Conservation (phyloP, 2,797 vertebrate genomes). For the Sciurus vulgaris region DNA sequence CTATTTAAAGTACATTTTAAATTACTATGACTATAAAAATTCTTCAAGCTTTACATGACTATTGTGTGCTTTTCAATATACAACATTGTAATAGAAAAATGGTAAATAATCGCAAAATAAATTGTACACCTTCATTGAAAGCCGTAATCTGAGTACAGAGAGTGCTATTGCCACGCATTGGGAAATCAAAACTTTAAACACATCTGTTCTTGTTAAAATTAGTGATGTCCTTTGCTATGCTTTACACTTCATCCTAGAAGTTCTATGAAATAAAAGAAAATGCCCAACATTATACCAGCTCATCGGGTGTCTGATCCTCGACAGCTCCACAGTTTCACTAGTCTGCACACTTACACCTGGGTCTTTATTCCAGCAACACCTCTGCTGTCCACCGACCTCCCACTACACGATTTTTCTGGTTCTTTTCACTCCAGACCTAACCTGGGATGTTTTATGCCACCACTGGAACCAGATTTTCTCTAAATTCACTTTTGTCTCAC, state of each 20-base stretch:
- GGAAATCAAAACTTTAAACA: background rate
- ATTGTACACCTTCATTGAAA: background rate
- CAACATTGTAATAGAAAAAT: background rate
- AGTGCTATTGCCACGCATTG: background rate
- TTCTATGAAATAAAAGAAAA: background rate
- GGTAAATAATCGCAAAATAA: background rate
- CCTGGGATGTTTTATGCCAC: background rate
- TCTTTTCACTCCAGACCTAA: background rate
- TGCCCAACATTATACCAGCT: background rate
- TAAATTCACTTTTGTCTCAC: background rate
- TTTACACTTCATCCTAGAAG: background rate
- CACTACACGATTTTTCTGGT: background rate
- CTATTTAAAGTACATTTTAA: background rate
- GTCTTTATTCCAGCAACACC: background rate
- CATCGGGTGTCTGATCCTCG: background rate
- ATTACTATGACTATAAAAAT: background rate
- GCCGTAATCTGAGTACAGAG: background rate
- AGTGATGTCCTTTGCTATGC: background rate
- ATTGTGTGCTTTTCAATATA: background rate
- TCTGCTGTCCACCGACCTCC: background rate
- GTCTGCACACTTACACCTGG: background rate
- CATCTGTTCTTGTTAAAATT: background rate
- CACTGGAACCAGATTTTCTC: background rate
- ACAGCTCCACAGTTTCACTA: background rate
- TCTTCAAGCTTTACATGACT: background rate